Conservation (phyloP, 1,140 invertebrate species). For the Drosophila ambigua region DNA sequence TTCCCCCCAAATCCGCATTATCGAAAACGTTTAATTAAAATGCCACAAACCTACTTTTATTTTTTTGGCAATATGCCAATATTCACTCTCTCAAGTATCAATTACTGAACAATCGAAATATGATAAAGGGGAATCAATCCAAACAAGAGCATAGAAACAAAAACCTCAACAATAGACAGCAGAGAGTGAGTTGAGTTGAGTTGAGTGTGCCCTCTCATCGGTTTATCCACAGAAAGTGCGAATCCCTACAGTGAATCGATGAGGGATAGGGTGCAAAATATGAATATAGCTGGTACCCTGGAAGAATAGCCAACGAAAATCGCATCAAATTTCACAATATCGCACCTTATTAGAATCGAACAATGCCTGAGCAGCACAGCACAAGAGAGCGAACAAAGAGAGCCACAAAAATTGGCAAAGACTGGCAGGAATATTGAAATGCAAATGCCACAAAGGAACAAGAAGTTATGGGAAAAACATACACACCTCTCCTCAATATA, state of each 20-base stretch:
- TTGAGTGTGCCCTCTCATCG: constrained; percentile 46
- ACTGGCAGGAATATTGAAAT: constrained; percentile 29
- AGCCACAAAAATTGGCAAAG: constrained; percentile 18
- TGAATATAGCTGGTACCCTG: constrained; percentile 15
- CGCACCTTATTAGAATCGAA: constrained; percentile 81
- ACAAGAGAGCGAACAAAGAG: constrained; percentile 42
- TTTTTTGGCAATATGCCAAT: constrained; percentile 60
- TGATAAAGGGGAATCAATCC: constrained; percentile 48
- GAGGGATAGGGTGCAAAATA: constrained; percentile 46
- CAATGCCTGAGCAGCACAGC: constrained; percentile 42
- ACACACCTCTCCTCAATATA: constrained; percentile 60
- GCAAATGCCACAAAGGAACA: constrained; percentile 50
- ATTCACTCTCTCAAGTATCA: constrained; percentile 53
- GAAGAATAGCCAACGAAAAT: constrained; percentile 65
- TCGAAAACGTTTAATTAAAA: constrained; percentile 49
- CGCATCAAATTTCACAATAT: constrained; percentile 84
- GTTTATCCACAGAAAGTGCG: constrained; percentile 36
- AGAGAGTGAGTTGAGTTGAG: constrained; percentile 3
- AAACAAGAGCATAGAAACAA: constrained; percentile 29
- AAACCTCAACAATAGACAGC: constrained; percentile 64
- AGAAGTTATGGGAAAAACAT: constrained; percentile 82
- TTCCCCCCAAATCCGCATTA: constrained; percentile 20
- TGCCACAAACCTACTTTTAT: constrained; percentile 19
- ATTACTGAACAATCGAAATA: constrained; percentile 66
- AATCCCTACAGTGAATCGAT: constrained; percentile 12